Evolutionary conservation across 2,113 vertebrate species (phyloP).

Genomic region (Anguilla japonica): DNA sequence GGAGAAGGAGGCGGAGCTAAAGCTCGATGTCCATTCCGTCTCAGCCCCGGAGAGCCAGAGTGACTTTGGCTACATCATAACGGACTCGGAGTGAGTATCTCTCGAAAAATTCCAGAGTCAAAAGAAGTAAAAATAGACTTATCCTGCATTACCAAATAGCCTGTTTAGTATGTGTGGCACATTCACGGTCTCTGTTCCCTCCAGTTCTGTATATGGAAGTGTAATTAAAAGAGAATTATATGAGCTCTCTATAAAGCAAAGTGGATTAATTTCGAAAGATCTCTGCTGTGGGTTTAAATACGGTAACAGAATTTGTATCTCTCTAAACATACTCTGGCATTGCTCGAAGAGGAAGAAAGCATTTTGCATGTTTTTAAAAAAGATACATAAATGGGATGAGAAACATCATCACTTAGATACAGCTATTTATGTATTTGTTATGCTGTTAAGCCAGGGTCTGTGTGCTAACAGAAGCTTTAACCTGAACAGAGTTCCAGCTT

Average conservation of each 20-base stretch:
- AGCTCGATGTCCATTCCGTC: conserved; percentile 74
- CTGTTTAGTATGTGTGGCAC: neutral
- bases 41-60: conserved; percentile 56
- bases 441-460: neutral
- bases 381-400: neutral
- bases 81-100: conserved; percentile 80
- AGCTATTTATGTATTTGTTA: neutral
- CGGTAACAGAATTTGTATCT: neutral
- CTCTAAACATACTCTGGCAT: neutral
- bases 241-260: neutral
- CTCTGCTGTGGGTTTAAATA: neutral
- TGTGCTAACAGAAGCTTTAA: neutral
- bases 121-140: neutral
- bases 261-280: neutral
- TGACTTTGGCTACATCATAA: conserved; percentile 85
- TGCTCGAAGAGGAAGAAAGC: neutral
- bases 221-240: conserved; percentile 6
- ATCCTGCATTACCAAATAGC: neutral
- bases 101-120: neutral
- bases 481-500: neutral
- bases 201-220: neutral
- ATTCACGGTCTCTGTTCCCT: neutral
- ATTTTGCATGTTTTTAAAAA: neutral
- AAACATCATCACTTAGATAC: neutral
- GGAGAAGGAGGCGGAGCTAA: conserved; percentile 58